Evolutionary conservation across 2,888 invertebrate genomes (phyloP), one percentile per base, ranked within the genome.

Genomic region (Lasioglossum marginatum): DNA sequence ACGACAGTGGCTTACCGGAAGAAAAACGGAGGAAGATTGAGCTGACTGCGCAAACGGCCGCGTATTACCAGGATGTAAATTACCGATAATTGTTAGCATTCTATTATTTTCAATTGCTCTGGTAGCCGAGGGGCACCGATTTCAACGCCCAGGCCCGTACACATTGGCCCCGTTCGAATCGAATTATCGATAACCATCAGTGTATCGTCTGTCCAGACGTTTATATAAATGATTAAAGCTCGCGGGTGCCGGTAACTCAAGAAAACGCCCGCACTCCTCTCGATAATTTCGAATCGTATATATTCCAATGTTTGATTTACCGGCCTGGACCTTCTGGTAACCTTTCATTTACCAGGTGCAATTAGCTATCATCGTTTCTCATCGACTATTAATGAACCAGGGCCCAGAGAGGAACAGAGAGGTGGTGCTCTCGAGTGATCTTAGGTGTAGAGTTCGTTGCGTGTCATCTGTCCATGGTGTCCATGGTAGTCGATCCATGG

Each of bases 281-380:
- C 75, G 57, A 85, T 66, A 82, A 75, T 78, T 82, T 76, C 72
- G 75, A 79, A 79, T 83, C 79, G 79, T 66, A 63, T 82, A 79
- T 85, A 82, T 79, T 79, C 79, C 72, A 72, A 45, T 45, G 78
- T 43, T 78, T 77, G 83, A 83, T 85, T 83, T 77, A 79, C 83
- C 40, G 63, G 76, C 52, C 34, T 4, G 82, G 6, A 79, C 63
- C 31, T 57, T 60, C 48, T 57, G 78, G 78, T 83, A 81, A 71
- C 74, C 83, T 81, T 77, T 78, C 74, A 81, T 84, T 74, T 75
- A 45, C 76, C 66, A 74, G 77, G 63, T 78, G 74, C 74, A 68
- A 68, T 81, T 80, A 83, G 76, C 83, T 77, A 83, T 86, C 80
- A 60, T 83, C 83, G 79, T 78, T 76, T 73, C 73, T 81, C 70